phyloP scores from a whole-genome alignment of 2,888 invertebrate genomes.

The Argyra leucocephala region DNA sequence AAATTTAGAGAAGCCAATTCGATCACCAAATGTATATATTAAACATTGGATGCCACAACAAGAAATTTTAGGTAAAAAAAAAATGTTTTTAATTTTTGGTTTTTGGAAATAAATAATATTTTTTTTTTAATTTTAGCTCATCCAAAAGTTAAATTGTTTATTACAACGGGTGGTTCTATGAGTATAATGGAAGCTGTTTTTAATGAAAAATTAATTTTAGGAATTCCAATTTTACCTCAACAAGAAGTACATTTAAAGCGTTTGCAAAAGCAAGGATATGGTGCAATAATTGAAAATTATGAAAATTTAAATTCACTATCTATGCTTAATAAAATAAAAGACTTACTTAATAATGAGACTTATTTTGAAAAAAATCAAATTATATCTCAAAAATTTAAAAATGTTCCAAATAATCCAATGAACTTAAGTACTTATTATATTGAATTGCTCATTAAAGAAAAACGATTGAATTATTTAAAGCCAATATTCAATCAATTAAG shows the following conservation, averaged over 20 bases:
- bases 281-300: constrained; percentile 35
- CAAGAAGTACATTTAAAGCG: constrained; percentile 45
- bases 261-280: constrained; percentile 41
- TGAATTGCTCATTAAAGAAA: constrained; percentile 35
- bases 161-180: constrained; percentile 52
- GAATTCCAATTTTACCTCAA: constrained; percentile 47
- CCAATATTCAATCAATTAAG: constrained; percentile 36
- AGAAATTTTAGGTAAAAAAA: constrained; percentile 35
- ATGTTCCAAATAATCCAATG: constrained; percentile 29
- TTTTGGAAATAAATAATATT: neutral
- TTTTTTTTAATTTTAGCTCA: constrained; percentile 42
- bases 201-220: constrained; percentile 45
- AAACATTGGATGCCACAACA: constrained; percentile 42
- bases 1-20: constrained; percentile 33
- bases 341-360: constrained; percentile 37
- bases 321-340: constrained; percentile 37
- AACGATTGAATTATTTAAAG: constrained; percentile 37
- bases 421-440: constrained; percentile 36
- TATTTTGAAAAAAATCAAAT: constrained; percentile 27
- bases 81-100: neutral
- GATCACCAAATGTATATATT: constrained; percentile 41
- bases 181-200: constrained; percentile 49
- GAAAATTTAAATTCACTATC: constrained; percentile 40
- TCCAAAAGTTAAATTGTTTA: constrained; percentile 48
- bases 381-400: constrained; percentile 27